Percentiles rank a stretch among this genome's conserved stretches.
These are phyloP conservation scores for Monopis laevigella DNA, from an alignment of 2,888 invertebrate species.

Conservation along the genomic window DNA sequence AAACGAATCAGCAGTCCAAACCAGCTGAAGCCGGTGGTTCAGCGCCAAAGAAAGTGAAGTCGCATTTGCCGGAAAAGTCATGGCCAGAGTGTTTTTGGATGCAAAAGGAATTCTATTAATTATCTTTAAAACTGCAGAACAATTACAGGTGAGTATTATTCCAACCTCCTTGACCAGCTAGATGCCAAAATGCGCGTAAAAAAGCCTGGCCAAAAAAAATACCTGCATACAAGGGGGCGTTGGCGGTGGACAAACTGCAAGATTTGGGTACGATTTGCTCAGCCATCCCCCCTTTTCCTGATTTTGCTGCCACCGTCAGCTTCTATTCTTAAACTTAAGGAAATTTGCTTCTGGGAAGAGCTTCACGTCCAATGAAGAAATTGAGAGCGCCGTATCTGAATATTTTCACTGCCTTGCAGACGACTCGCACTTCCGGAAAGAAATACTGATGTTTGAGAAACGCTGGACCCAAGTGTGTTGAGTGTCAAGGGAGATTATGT, in stretches of 20 bases:
- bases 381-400: constrained; percentile 12
- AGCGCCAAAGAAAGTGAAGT: constrained; percentile 10
- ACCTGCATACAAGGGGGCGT: constrained; percentile 16
- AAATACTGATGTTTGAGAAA: constrained; percentile 11
- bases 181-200: constrained; percentile 14
- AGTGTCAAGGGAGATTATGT: constrained; percentile 7
- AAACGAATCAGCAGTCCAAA: constrained; percentile 11
- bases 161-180: constrained; percentile 3
- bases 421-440: constrained; percentile 1
- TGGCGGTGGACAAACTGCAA: constrained; percentile 9
- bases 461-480: constrained; percentile 7
- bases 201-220: constrained; percentile 19
- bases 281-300: constrained; percentile 8
- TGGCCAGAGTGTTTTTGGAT: constrained; percentile 8
- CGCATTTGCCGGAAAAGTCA: constrained; percentile 1
- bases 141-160: constrained; percentile 12
- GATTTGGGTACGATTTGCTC: constrained; percentile 12
- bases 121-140: constrained; percentile 12
- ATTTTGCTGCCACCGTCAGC: constrained; percentile 2
- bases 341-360: constrained; percentile 9
- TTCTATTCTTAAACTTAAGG: constrained; percentile 12
- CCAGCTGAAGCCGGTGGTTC: constrained; percentile 5
- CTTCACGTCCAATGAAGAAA: constrained; percentile 11
- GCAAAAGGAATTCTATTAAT: constrained; percentile 12
- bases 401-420: constrained; percentile 11